Evolutionary conservation across 2,888 invertebrate species (phyloP).

Genomic region (Lepidochitona cinerea): DNA sequence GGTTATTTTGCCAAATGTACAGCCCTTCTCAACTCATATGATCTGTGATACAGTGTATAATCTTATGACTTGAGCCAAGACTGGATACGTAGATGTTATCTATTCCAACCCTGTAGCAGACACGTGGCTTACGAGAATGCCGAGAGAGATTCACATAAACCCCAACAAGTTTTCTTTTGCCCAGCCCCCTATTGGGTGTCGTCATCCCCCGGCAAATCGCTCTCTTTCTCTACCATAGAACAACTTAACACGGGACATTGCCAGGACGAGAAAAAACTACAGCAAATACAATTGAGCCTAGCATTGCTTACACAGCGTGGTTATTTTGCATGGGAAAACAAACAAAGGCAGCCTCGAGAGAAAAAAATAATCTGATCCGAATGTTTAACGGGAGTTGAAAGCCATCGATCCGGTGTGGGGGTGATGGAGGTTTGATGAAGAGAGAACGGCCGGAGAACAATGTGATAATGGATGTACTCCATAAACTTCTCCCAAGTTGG

Average conservation of each 20-base stretch:
- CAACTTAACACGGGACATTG: neutral
- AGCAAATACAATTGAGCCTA: neutral
- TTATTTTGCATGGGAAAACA: conserved; percentile 9
- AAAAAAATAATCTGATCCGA: neutral
- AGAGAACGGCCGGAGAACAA: too few species aligned
- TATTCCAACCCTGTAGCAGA: too few species aligned
- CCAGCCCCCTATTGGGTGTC: neutral
- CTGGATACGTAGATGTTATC: too few species aligned
- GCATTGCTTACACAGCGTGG: neutral
- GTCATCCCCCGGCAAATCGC: neutral
- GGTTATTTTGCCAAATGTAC: too few species aligned
- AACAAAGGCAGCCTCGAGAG: conserved; percentile 2
- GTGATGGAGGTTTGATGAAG: too few species aligned
- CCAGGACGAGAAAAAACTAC: neutral
- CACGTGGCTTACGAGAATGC: too few species aligned
- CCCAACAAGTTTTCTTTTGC: neutral
- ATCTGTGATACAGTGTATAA: too few species aligned
- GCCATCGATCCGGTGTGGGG: neutral
- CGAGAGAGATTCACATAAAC: too few species aligned
- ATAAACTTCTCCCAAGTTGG: too few species aligned
- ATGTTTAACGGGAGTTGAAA: neutral
- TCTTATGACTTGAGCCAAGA: too few species aligned
- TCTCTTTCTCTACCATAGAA: neutral
- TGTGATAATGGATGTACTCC: too few species aligned
- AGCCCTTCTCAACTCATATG: too few species aligned